Base-by-base conservation (phyloP, 1,140 invertebrate genomes). In the Leguminivora glycinivorella region DNA sequence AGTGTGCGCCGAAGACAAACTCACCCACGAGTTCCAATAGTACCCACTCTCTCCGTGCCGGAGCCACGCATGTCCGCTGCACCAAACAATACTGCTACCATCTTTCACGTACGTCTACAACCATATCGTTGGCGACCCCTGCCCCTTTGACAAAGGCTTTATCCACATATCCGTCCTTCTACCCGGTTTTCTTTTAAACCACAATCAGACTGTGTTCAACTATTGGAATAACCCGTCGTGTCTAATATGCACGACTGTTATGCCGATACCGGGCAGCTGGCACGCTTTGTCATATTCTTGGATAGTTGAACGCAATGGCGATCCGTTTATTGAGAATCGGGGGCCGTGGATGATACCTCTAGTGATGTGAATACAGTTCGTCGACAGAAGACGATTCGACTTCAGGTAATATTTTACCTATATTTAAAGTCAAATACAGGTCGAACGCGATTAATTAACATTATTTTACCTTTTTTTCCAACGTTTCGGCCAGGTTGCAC, bases 11-110 rank as follows among this genome's bases (percentile, higher is more conserved):
- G 67, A 73, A 14, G 68, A 81, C 52, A 75, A 72, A 69, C 60
- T 87, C 25, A 72, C 84, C 0, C 70, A 80, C 43, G 70, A 87
- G 56, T n/a, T 85, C 1, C 71, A 71, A 29, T 78, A 74, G 72
- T 43, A 68, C 63, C 4, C 17, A n/a, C 14, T 25, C 12, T 19
- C 60, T 38, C 5, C 43, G 47, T 6, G 29, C 12, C 66, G 40
- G 1, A 2, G 5, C n/a, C 40, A 2, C 14, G 3, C 3, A 2
- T 17, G 40, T n/a, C 1, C 17, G 4, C 1, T 47, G 4, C 40
- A 47, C n/a, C 14, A n/a, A 7, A 9, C 14, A 4, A 7, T 7
- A 7, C 40, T 17, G 4, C 40, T 4, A 4, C 40, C 40, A 0
- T 0, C 40, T 4, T 47, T 47, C 43, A 0, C 17, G n/a, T 47